Evolutionary conservation across 2,888 invertebrate species (phyloP), one percentile per base, ranked within the genome.

Genomic region (Acanthosoma haemorrhoidale): DNA sequence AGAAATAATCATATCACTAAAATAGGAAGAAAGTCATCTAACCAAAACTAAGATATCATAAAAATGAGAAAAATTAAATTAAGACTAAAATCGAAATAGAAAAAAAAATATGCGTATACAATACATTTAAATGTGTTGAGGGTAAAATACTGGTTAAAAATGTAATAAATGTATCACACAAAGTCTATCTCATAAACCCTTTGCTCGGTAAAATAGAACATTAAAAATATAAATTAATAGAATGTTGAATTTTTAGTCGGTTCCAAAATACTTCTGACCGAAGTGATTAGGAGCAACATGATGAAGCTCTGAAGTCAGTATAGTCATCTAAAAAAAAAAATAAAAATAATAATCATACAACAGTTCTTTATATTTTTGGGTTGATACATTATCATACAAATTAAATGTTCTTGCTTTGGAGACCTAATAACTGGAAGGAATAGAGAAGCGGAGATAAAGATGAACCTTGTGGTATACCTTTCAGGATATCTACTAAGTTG

Each of bases 241-340:
- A 34, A 61, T 36, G 18, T 36, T 38, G 36, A 36, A 61, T 34
- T 64, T 32, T 77, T 77, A 98, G 83, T 97, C 97, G 70, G 98
- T 98, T 75, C 98, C 98, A 83, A 99, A 99, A 82, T 99, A 99
- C 81, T 94, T 96, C 81, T 94, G 93, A 66, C 98, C 97, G 82
- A 99, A 99, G 81, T 98, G 97, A 82, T 94, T 96, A 8, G 98
- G 98, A 8, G 96, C 95, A 2, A 96, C 90, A 0, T 90, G 90
- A 80, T 96, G 93, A 29, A 99, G 85, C 80, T 99, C 98, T 0
- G 97, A 94, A 0, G 98, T 96, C 70, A 99, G 84, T 76, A 98
- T 94, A 80, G 92, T 96, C 88, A 99, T 87, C 84, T 89, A 83
- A 18, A 79, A 79, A 74, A 36, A 13, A 31, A 57, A 25, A 3